Base-by-base conservation (phyloP, 2,888 invertebrate species). In the Pristionchus mayeri region DNA sequence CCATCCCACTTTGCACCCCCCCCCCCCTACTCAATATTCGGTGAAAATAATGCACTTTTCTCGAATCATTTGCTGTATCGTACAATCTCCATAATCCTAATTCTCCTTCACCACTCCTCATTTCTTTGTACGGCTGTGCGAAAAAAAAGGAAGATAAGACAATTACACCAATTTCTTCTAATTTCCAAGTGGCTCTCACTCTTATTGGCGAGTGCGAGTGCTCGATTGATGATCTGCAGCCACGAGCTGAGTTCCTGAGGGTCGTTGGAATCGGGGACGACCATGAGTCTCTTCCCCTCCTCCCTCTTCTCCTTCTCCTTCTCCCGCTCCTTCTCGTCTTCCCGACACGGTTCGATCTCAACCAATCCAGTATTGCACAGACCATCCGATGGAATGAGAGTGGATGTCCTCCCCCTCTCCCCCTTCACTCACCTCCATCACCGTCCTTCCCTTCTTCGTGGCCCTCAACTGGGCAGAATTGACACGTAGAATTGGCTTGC, bases 361-460 rank as follows among this genome's bases (percentile, higher is more conserved):
- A 54, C 52, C 71, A 67, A 24, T 21, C 54, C 21, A 21, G 13
- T 54, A 54, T 54, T 54, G 54, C 9, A 54, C 9, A 4, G 3
- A 54, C 13, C 54, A 54, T 13, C n/a, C n/a, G 21, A 54, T 54
- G 4, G 21, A 54, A 54, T 54, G 21, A 54, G 21, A n/a, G 54
- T 4, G 21, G 13, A 54, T n/a, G n/a, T n/a, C n/a, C 54, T 16
- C 21, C n/a, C 11, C 4, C 13, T 67, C 3, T 67, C 34, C 13
- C 83, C 27, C 40, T 82, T 54, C 48, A 63, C 57, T n/a, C 21
- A 91, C 89, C 84, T 91, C 90, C 85, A 91, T 82, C 21, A 91
- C 89, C 2, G 90, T 87, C 80, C 90, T 90, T 16, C 91, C 91
- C 60, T 91, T 92, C 81, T 91, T 91, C 24, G 90, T 90, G 6